phyloP scores from a whole-genome alignment of 2,888 invertebrate genomes.

The Megaustenia siamemsis region DNA sequence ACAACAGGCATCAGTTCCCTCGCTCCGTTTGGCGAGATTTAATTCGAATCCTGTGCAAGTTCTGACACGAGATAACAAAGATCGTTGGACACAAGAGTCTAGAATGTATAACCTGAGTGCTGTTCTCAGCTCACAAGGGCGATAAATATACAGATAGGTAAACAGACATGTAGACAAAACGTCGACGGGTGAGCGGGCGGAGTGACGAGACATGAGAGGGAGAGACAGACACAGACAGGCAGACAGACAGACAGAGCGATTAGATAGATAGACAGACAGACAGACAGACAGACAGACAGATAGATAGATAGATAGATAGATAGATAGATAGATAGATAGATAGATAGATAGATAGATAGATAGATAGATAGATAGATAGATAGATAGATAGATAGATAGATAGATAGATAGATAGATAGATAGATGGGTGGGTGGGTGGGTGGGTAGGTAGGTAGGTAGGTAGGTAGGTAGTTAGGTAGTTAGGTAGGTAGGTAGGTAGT shows the following conservation, averaged over 20 bases:
- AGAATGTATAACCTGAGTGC: too few species aligned
- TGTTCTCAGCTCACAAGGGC: too few species aligned
- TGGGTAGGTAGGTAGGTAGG: background rate
- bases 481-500: background rate
- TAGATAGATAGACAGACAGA: constrained; percentile 26
- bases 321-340: constrained; percentile 26
- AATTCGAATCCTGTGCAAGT: too few species aligned
- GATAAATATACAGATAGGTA: background rate
- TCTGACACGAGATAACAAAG: too few species aligned
- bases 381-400: background rate
- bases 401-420: background rate
- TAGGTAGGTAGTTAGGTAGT: background rate
- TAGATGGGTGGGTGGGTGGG: background rate
- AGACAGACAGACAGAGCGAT: background rate
- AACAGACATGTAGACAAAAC: background rate
- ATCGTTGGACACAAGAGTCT: too few species aligned
- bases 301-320: constrained; percentile 32
- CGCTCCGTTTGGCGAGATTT: too few species aligned
- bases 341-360: background rate
- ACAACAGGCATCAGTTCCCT: too few species aligned
- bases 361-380: background rate
- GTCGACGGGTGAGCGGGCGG: too few species aligned
- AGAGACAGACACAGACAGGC: too few species aligned
- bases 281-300: constrained; percentile 18
- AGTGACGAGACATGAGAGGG: too few species aligned